Evolutionary conservation across 92 coral and sea anemone genomes (phyloP).

Genomic region (Plumapathes pennacea): DNA sequence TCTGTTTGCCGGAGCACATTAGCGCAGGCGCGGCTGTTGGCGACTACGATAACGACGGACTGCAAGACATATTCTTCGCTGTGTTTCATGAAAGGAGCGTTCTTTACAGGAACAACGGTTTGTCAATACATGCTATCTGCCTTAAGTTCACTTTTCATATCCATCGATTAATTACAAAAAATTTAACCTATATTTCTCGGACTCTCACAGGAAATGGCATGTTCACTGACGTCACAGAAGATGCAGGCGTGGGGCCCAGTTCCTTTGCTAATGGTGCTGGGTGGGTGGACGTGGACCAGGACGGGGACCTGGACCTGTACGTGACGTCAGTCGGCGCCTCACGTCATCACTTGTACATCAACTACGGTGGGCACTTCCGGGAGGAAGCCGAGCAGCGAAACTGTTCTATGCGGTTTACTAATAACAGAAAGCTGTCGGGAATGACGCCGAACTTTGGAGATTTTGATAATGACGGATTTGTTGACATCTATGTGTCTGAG

Average conservation of each 20-base stretch:
- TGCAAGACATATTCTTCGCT: conserved; percentile 83
- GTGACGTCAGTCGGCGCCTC: conserved; percentile 87
- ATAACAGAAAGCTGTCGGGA: conserved; percentile 81
- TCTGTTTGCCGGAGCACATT: conserved; percentile 87
- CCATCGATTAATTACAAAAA: no score
- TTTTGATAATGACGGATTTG: conserved; percentile 83
- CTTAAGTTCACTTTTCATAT: no score
- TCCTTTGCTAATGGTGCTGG: conserved; percentile 90
- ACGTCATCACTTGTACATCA: conserved; percentile 83
- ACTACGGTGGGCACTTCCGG: conserved; percentile 67
- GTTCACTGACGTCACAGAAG: conserved; percentile 77
- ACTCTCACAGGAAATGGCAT: conserved; percentile 89
- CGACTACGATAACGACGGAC: conserved; percentile 88
- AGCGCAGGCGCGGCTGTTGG: conserved; percentile 99
- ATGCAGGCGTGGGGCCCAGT: conserved; percentile 78
- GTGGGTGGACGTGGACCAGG: conserved; percentile 94
- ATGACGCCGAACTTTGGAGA: conserved; percentile 95
- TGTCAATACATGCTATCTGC: no score
- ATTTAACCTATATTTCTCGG: no score
- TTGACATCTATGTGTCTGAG: conserved; percentile 87
- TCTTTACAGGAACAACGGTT: conserved; percentile 80
- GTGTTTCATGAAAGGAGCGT: conserved; percentile 69
- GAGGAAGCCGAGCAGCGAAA: conserved; percentile 86
- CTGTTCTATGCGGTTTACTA: conserved; percentile 78
- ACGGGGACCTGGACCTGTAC: conserved; percentile 92